Conservation (phyloP, 1,140 invertebrate species). For the Hydropsyche tenuis region DNA sequence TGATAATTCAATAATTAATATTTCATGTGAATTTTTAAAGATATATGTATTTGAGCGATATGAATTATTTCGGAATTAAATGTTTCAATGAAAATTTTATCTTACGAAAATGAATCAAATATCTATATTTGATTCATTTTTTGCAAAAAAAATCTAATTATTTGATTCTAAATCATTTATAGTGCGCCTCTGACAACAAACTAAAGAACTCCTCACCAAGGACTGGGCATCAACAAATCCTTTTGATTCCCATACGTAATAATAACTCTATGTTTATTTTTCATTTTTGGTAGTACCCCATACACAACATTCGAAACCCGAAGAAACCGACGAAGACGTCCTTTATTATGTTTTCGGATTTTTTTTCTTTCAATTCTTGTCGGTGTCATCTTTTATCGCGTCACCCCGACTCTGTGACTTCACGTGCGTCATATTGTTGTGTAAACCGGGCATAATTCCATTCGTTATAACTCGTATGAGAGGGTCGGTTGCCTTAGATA, state of each 20-base stretch:
- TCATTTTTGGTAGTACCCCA: constrained; percentile 26
- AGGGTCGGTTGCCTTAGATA: not conserved
- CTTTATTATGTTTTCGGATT: not conserved
- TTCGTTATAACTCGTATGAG: constrained; percentile 14
- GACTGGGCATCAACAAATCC: constrained; percentile 41
- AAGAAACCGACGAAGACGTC: not conserved
- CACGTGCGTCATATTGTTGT: constrained; percentile 30
- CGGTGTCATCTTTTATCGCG: constrained; percentile 26
- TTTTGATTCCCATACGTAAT: constrained; percentile 40
- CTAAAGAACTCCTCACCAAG: too few relatives aligned
- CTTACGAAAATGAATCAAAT: too few relatives aligned
- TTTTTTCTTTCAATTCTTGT: not conserved
- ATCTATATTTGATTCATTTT: too few relatives aligned
- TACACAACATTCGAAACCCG: too few relatives aligned
- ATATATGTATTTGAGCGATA: too few relatives aligned
- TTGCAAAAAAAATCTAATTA: too few relatives aligned
- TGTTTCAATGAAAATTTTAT: too few relatives aligned
- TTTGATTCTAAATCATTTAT: not conserved
- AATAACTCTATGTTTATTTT: constrained; percentile 50
- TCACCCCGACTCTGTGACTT: constrained; percentile 18
- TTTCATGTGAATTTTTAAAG: too few relatives aligned
- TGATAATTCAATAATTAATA: not conserved
- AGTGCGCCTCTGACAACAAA: constrained; percentile 25
- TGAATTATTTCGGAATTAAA: too few relatives aligned
- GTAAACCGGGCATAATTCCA: constrained; percentile 30